Evolutionary conservation across 1,140 invertebrate species (phyloP), one percentile per base, ranked within the genome.

Genomic region (Lepidurus apus): DNA sequence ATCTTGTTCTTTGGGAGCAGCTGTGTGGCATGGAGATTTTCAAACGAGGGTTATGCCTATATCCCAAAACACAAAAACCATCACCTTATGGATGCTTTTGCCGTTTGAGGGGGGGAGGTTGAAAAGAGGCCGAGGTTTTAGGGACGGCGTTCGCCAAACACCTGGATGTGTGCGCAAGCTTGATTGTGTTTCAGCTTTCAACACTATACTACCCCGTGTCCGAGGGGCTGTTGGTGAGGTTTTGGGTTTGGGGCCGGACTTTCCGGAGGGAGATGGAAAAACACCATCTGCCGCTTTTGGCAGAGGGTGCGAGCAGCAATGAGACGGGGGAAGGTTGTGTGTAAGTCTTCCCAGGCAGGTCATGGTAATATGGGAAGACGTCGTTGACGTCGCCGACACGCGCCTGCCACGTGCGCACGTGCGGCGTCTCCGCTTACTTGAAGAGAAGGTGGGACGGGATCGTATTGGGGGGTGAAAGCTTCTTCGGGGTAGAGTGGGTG

Each of bases 291-390:
- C 53, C 53, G 53, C 53, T 21, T 34, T 34, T 21, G 53, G 53
- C 53, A 65, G 53, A 65, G 53, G 8, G 53, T 65, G 53, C n/a
- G 17, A n/a, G 8, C 53, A 13, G 34, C 34, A 34, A 34, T 34
- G 34, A 4, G 34, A 34, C 4, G 34, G 34, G 26, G 34, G 34
- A 34, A 34, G 34, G 34, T 34, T 34, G 34, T 34, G 34, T 34
- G 34, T 34, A 17, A 21, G 53, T 13, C 21, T 21, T 65, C 21
- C 8, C 10, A 65, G 53, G 53, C 53, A 21, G 53, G 53, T 65
- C 53, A 65, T 65, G 53, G 53, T 65, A 65, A 65, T 65, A 65
- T 21, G 53, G 53, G n/a, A 65, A 65, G 53, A 65, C 53, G 53
- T 65, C 53, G 53, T 65, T 65, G 53, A 21, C 53, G 53, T 65